Evolutionary conservation across 1,140 invertebrate genomes (phyloP).

Genomic region (Colletes latitarsis): DNA sequence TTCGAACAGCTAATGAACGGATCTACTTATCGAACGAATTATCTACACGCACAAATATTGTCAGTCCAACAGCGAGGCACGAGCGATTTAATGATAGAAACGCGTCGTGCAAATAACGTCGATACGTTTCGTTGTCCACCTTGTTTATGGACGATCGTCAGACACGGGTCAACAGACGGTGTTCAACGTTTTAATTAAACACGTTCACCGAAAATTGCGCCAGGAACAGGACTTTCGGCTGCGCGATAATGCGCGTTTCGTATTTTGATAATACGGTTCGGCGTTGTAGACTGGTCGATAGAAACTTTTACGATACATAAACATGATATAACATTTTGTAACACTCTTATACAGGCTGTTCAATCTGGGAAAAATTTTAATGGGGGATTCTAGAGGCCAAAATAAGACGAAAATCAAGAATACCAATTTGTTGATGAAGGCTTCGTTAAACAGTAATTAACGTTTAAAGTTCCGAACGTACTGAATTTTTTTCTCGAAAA

Average conservation of each 20-base stretch:
- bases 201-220: background rate
- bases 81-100: constrained; percentile 19
- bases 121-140: background rate
- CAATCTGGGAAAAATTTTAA: too few relatives aligned
- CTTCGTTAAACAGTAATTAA: too few relatives aligned
- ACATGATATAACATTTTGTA: too few relatives aligned
- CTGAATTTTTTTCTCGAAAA: too few relatives aligned
- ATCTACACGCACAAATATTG: background rate
- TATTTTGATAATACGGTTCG: background rate
- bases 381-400: too few relatives aligned
- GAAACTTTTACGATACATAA: too few relatives aligned
- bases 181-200: constrained; percentile 24
- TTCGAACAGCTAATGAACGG: background rate
- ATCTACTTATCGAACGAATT: background rate
- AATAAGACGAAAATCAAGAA: too few relatives aligned
- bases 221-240: background rate
- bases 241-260: background rate
- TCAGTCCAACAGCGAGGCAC: background rate
- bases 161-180: constrained; percentile 12
- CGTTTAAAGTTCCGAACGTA: too few relatives aligned
- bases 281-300: too few relatives aligned
- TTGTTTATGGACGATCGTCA: constrained; percentile 24
- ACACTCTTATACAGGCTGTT: too few relatives aligned
- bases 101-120: background rate
- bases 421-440: too few relatives aligned